phyloP scores from a whole-genome alignment of 1,140 invertebrate species.

The Periplaneta americana region DNA sequence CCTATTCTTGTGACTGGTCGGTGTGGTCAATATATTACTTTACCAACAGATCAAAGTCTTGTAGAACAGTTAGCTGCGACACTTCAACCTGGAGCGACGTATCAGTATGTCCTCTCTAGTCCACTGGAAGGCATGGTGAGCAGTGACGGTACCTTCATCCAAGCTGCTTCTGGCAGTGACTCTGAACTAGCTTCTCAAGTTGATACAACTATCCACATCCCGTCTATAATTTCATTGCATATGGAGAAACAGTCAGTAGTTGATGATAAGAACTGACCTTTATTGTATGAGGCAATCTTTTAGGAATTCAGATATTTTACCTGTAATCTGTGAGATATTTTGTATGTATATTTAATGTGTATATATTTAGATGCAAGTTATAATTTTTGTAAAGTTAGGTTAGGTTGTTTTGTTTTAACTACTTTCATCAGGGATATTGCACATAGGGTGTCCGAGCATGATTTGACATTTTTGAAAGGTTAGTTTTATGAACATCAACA shows the following conservation, averaged over 20 bases:
- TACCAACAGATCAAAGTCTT: not conserved
- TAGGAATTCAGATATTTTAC: not conserved
- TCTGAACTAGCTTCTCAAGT: not conserved
- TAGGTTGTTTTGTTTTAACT: too few species aligned
- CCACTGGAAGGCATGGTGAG: conserved; percentile 2
- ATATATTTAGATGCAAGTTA: too few species aligned
- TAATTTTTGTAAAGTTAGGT: too few species aligned
- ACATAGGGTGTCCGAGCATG: too few species aligned
- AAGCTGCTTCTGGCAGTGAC: not conserved
- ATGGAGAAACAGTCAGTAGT: not conserved
- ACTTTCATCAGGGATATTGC: too few species aligned
- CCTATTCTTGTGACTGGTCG: conserved; percentile 4
- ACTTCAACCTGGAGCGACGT: not conserved
- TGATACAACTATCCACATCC: not conserved
- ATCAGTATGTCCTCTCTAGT: conserved; percentile 4
- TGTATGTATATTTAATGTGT: too few species aligned
- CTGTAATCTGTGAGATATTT: too few species aligned
- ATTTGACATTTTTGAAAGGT: too few species aligned
- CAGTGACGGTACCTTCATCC: not conserved
- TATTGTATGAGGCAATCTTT: too few species aligned
- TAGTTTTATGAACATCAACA: too few species aligned
- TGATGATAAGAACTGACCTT: not conserved
- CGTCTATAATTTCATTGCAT: not conserved
- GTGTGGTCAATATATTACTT: conserved; percentile 4
- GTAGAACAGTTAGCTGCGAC: not conserved